phyloP scores from a whole-genome alignment of 2,888 invertebrate genomes.

The Drosophila formosana region DNA sequence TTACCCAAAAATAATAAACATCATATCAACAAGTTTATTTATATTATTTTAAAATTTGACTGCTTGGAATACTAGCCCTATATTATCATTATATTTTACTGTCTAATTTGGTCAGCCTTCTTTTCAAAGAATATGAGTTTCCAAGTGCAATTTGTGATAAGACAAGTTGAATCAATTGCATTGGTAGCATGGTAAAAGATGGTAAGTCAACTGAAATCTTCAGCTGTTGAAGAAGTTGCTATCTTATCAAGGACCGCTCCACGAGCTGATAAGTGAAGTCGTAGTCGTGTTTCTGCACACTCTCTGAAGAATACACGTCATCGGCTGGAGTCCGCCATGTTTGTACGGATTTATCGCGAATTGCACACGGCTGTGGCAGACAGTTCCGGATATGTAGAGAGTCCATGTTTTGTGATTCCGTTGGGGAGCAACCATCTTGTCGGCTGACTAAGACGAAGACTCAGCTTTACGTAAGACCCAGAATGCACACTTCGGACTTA shows the following conservation, averaged over 20 bases:
- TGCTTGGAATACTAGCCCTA: not conserved
- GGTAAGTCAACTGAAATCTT: constrained; percentile 3
- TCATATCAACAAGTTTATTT: not conserved
- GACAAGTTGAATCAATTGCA: constrained; percentile 3
- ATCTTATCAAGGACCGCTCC: constrained; percentile 37
- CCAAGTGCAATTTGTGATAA: constrained; percentile 12
- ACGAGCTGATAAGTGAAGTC: constrained; percentile 1
- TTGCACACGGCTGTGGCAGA: constrained; percentile 56
- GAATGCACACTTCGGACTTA: constrained; percentile 7
- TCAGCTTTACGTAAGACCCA: constrained; percentile 24
- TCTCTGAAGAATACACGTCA: constrained; percentile 30
- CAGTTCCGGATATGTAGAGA: constrained; percentile 39
- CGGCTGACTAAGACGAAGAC: constrained; percentile 53
- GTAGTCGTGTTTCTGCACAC: too few relatives aligned
- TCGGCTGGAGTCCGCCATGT: not conserved
- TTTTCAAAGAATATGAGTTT: not conserved
- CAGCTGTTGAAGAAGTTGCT: not conserved
- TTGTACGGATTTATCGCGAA: constrained; percentile 23
- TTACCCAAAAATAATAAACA: not conserved
- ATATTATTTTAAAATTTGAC: not conserved
- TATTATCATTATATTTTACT: constrained; percentile 5
- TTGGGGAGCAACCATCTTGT: constrained; percentile 49
- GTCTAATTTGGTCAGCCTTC: not conserved
- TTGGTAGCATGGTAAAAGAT: constrained; percentile 16
- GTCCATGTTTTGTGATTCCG: constrained; percentile 21